Percentiles rank a stretch among this genome's conserved stretches.
These are phyloP conservation scores for Carcina quercana DNA, from an alignment of 2,888 invertebrate species.

Conservation along the genomic window DNA sequence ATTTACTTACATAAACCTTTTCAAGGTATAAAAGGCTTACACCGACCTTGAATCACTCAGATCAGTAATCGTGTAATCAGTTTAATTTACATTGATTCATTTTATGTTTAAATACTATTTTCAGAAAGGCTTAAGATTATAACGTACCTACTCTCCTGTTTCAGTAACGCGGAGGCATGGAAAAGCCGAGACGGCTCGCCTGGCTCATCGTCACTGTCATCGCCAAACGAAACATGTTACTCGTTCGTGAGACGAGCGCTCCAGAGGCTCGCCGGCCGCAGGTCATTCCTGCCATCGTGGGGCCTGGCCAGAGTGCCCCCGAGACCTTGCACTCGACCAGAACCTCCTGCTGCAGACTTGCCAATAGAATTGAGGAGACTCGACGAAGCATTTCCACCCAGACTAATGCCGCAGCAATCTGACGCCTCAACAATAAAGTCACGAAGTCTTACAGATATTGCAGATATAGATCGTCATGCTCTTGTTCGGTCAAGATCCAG, in stretches of 20 bases:
- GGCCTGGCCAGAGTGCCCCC: conserved; percentile 56
- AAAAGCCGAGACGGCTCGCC: conserved; percentile 75
- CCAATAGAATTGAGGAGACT: conserved; percentile 91
- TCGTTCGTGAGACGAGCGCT: conserved; percentile 93
- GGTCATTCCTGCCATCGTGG: conserved; percentile 87
- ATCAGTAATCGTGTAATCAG: no score
- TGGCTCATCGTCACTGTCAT: conserved; percentile 91
- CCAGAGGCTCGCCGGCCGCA: conserved; percentile 86
- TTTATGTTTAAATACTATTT: no score
- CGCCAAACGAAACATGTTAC: conserved; percentile 95
- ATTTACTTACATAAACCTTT: no score
- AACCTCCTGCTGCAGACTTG: conserved; percentile 85
- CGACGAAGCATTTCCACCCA: conserved; percentile 71
- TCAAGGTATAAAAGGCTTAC: no score
- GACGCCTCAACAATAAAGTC: conserved; percentile 82
- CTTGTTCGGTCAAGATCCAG: conserved; percentile 85
- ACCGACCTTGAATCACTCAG: no score
- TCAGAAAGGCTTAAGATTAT: no score
- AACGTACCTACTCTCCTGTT: no score
- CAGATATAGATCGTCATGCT: conserved; percentile 81
- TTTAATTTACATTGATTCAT: no score
- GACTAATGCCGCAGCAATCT: conserved; percentile 63
- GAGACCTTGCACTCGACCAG: conserved; percentile 77
- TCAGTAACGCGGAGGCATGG: conserved; percentile 56
- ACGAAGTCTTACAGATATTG: conserved; percentile 87